phyloP scores from a whole-genome alignment of 2,888 invertebrate species.

The Volucella zonaria region DNA sequence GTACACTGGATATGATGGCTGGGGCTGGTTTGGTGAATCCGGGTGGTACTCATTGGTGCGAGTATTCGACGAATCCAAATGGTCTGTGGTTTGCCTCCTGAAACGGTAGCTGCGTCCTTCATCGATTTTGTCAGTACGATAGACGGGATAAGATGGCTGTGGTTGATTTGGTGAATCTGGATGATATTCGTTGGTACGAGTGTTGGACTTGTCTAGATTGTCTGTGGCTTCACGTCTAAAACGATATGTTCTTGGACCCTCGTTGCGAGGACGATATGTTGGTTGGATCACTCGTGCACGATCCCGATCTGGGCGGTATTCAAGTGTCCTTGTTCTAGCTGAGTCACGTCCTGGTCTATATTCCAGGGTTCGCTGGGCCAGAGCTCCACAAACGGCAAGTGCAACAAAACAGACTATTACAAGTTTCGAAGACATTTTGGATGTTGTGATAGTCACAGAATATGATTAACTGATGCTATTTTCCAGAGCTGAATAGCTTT shows the following conservation, averaged over 20 bases:
- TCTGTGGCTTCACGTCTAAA: conserved; percentile 17
- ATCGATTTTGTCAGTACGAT: conserved; percentile 1
- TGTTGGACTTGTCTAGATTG: conserved; percentile 4
- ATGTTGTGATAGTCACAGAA: not conserved
- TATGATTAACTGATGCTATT: conserved; percentile 42
- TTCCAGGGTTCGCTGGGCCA: conserved; percentile 34
- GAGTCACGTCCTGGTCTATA: conserved; percentile 39
- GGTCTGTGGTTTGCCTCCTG: conserved; percentile 19
- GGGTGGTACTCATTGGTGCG: conserved; percentile 40
- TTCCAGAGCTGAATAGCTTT: not conserved
- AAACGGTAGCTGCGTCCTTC: conserved; percentile 6
- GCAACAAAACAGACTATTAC: conserved; percentile 24
- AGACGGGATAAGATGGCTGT: not conserved
- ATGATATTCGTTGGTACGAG: conserved; percentile 26
- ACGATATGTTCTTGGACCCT: not conserved
- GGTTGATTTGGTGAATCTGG: conserved; percentile 29
- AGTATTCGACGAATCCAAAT: conserved; percentile 31
- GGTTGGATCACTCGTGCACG: conserved; percentile 1
- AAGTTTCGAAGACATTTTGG: conserved; percentile 47
- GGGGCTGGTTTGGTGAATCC: conserved; percentile 8
- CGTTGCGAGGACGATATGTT: conserved; percentile 1
- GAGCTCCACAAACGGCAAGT: conserved; percentile 1
- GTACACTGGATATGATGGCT: conserved; percentile 4
- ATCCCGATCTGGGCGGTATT: conserved; percentile 45
- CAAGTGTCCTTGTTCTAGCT: conserved; percentile 8